Conservation (phyloP, 1,140 invertebrate genomes). For the Chionoecetes opilio region DNA sequence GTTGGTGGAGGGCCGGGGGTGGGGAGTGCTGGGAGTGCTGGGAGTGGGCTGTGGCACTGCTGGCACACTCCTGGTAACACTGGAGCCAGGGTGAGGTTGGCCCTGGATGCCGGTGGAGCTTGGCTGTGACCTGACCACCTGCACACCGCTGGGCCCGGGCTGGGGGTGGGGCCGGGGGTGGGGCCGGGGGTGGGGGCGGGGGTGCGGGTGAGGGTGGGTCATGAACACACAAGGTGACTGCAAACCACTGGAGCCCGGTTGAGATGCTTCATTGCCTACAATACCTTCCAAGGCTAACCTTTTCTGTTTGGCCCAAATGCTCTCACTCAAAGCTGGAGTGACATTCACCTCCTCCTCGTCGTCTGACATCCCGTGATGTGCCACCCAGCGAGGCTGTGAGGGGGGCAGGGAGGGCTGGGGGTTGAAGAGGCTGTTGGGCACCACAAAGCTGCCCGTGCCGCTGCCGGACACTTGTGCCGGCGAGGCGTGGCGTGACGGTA, state of each 20-base stretch:
- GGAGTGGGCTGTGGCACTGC: slow-evolving; percentile 54
- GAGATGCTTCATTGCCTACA: slow-evolving; percentile 36
- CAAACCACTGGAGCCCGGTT: slow-evolving; percentile 61
- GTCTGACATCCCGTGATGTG: slow-evolving; percentile 35
- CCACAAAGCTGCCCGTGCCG: not conserved
- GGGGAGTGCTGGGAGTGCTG: slow-evolving; percentile 38
- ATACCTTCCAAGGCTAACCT: slow-evolving; percentile 52
- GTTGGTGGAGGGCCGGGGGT: slow-evolving; percentile 38
- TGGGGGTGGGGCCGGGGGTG: no score
- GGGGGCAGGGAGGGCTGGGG: slow-evolving; percentile 34
- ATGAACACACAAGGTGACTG: slow-evolving; percentile 12
- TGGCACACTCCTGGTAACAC: not conserved
- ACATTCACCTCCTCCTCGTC: slow-evolving; percentile 48
- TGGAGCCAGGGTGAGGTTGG: not conserved
- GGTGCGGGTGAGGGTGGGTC: no score
- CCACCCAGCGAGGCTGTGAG: slow-evolving; percentile 46
- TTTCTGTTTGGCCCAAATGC: slow-evolving; percentile 73
- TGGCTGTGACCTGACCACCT: slow-evolving; percentile 33
- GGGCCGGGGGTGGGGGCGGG: no score
- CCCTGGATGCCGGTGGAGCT: slow-evolving; percentile 45
- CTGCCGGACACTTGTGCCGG: not conserved
- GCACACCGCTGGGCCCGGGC: slow-evolving; percentile 19
- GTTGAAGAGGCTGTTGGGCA: slow-evolving; percentile 65
- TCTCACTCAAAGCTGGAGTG: slow-evolving; percentile 40
- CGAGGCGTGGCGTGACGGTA: slow-evolving; percentile 36